phyloP scores from a whole-genome alignment of 2,797 vertebrate genomes.

The Microchirus variegatus region DNA sequence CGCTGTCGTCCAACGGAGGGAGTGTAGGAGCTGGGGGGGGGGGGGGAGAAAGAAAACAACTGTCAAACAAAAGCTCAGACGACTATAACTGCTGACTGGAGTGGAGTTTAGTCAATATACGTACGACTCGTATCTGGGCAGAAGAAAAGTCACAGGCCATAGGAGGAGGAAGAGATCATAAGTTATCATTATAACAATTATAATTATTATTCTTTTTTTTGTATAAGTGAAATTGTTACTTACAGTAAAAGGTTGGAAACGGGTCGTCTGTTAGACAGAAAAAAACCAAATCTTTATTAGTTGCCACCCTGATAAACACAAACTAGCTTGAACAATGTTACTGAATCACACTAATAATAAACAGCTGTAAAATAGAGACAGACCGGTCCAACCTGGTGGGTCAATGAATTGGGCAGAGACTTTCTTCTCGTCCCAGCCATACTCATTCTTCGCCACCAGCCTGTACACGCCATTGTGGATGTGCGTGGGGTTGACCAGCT shows the following conservation, averaged over 20 bases:
- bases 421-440: slow-evolving; percentile 88
- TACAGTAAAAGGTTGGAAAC: slow-evolving; percentile 52
- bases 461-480: slow-evolving; percentile 95
- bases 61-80: not conserved
- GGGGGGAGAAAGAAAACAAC: slow-evolving; percentile 21
- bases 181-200: not conserved
- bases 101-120: slow-evolving; percentile 24
- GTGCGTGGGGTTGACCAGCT: slow-evolving; percentile 94
- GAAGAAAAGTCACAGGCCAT: slow-evolving; percentile 4
- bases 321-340: not conserved
- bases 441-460: slow-evolving; percentile 89
- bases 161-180: slow-evolving; percentile 17
- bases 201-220: not conserved
- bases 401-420: slow-evolving; percentile 92
- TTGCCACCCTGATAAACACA: not conserved
- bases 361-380: not conserved
- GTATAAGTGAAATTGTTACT: slow-evolving; percentile 38
- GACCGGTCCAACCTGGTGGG: slow-evolving; percentile 72
- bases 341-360: not conserved
- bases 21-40: slow-evolving; percentile 69
- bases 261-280: slow-evolving; percentile 47
- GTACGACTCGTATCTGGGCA: slow-evolving; percentile 61
- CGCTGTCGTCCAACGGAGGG: slow-evolving; percentile 84
- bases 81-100: slow-evolving; percentile 1
- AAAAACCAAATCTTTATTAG: slow-evolving; percentile 4